These are phyloP conservation scores for Steatocranus sp. DNA, from an alignment of 2,797 vertebrate species.

Conservation along the genomic window DNA sequence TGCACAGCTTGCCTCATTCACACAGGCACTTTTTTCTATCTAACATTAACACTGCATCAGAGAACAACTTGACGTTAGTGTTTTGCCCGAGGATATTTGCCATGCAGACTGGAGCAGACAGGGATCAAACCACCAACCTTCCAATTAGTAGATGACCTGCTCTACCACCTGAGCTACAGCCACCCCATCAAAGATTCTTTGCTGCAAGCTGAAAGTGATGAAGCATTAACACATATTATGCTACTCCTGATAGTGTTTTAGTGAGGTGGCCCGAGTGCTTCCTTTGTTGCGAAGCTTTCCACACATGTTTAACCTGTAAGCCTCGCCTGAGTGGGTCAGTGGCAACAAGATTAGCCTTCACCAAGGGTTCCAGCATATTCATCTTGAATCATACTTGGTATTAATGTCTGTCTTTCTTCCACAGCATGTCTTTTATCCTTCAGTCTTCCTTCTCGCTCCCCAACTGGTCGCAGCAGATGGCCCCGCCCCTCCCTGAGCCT, in stretches of 20 bases:
- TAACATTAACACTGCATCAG: not conserved
- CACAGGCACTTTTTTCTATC: not conserved
- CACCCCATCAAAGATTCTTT: not conserved
- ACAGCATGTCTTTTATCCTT: not conserved
- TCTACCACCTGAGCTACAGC: not conserved
- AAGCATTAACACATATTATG: not conserved
- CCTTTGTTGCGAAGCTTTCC: not conserved
- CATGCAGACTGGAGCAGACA: not conserved
- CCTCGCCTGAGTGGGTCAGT: fast-evolving
- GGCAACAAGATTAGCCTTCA: not conserved
- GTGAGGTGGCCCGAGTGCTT: not conserved
- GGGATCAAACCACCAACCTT: not conserved
- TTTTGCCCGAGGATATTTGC: not conserved
- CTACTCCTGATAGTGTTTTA: not conserved
- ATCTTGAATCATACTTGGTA: fast-evolving
- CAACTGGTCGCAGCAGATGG: not conserved
- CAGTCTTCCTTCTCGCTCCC: fast-evolving
- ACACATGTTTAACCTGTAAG: not conserved
- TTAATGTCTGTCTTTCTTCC: not conserved
- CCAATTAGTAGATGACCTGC: not conserved
- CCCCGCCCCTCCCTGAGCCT: not conserved
- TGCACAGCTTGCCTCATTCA: not conserved
- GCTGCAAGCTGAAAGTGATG: not conserved
- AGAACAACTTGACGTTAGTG: not conserved
- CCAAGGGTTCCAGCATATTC: not conserved